Evolutionary conservation across 2,888 invertebrate genomes (phyloP).

Genomic region (Acanthococcus lagerstroemiae): DNA sequence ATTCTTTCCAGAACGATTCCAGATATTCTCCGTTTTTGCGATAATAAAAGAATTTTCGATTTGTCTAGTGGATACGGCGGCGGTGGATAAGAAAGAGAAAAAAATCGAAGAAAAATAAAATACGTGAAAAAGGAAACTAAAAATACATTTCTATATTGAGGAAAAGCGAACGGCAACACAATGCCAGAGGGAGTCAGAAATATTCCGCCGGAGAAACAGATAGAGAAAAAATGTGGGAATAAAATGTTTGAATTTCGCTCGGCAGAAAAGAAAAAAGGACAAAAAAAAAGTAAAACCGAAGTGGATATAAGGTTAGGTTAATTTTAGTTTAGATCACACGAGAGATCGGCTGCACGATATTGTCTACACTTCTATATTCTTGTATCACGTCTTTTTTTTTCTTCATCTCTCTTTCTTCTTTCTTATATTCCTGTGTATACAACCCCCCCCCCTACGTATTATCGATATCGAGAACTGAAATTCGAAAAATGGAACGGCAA

Average conservation of each 20-base stretch:
- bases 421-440: neutral
- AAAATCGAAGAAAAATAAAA: neutral
- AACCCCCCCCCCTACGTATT: too few species aligned
- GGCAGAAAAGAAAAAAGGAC: neutral
- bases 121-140: too few species aligned
- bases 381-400: too few species aligned
- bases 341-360: conserved; percentile 3
- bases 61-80: neutral
- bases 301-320: conserved; percentile 5
- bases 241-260: neutral
- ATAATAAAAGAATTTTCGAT: conserved; percentile 7
- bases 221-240: neutral
- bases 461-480: too few species aligned
- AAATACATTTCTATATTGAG: too few species aligned
- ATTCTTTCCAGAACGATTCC: neutral
- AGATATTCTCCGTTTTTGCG: neutral
- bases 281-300: conserved; percentile 1
- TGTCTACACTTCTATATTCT: neutral
- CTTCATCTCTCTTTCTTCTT: neutral
- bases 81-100: neutral
- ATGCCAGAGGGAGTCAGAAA: neutral
- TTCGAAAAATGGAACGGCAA: too few species aligned
- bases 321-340: conserved; percentile 10
- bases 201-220: neutral
- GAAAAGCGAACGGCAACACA: neutral